phyloP scores from a whole-genome alignment of 2,113 vertebrate species.

The Ondatra zibethicus region DNA sequence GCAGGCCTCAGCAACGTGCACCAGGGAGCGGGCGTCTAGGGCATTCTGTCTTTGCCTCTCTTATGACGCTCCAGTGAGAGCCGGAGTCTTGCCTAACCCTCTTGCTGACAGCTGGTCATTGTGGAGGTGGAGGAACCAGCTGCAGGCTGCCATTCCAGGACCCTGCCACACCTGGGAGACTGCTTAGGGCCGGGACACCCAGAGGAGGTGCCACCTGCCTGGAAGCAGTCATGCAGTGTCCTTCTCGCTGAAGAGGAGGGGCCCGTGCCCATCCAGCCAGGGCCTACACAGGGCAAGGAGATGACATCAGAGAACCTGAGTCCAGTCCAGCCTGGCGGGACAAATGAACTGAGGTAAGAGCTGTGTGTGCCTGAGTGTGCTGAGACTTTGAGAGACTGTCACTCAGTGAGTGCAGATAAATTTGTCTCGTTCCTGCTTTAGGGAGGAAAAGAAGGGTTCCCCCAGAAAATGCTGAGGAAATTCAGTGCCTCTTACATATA shows the following conservation, averaged over 20 bases:
- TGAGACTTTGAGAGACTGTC: neutral
- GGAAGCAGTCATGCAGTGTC: slow-evolving; percentile 69
- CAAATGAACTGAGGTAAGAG: slow-evolving; percentile 72
- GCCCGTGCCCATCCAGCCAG: neutral
- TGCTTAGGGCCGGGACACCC: slow-evolving; percentile 35
- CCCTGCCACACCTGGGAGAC: slow-evolving; percentile 62
- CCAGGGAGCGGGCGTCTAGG: neutral
- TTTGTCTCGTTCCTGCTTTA: neutral
- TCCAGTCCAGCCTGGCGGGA: slow-evolving; percentile 27
- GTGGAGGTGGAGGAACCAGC: slow-evolving; percentile 67
- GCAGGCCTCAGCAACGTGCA: neutral
- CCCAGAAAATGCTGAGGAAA: neutral
- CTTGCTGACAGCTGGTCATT: slow-evolving; percentile 28
- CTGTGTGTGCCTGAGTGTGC: no score
- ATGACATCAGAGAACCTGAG: slow-evolving; percentile 62
- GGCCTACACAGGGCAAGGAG: neutral
- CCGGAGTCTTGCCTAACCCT: neutral
- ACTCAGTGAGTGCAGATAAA: neutral
- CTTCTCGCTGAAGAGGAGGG: slow-evolving; percentile 49
- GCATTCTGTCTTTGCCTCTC: neutral
- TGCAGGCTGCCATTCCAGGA: slow-evolving; percentile 49
- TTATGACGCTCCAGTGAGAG: neutral
- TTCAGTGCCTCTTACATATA: neutral
- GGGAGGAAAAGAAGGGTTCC: neutral
- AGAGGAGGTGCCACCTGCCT: slow-evolving; percentile 1